Percentiles rank a stretch among this genome's conserved stretches.
phyloP scores from a whole-genome alignment of 2,113 vertebrate genomes.

The Desmodus rotundus region DNA sequence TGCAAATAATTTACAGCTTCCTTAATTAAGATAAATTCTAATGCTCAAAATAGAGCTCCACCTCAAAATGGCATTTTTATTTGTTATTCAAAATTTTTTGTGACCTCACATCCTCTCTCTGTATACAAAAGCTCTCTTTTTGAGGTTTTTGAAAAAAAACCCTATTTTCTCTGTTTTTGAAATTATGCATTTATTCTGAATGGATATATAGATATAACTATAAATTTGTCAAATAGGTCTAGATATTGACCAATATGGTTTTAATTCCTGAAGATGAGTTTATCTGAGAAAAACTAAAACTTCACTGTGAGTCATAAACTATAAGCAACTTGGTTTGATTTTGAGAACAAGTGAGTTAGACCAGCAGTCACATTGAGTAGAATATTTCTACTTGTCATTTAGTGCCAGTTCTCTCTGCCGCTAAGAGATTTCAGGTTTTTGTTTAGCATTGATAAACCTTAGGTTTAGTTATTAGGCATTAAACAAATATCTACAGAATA shows the following conservation, averaged over 20 bases:
- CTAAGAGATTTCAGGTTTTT: neutral
- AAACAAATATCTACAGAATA: neutral
- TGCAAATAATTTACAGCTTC: constrained; percentile 72
- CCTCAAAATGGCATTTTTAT: neutral
- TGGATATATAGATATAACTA: neutral
- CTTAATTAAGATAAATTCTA: constrained; percentile 51
- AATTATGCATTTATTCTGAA: neutral
- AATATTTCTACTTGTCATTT: neutral
- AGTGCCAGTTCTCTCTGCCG: neutral
- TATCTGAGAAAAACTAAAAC: neutral
- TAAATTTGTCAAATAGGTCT: neutral
- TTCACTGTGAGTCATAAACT: neutral
- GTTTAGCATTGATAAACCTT: neutral
- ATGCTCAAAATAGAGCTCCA: neutral
- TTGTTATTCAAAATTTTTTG: neutral
- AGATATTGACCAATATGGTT: neutral
- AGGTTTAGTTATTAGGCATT: neutral
- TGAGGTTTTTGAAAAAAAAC: neutral
- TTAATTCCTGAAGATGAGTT: neutral
- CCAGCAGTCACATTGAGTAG: neutral
- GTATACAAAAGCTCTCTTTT: neutral
- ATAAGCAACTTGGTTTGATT: neutral
- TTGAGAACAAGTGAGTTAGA: neutral
- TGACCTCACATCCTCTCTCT: neutral
- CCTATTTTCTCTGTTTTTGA: neutral